Percentiles rank a stretch among this genome's conserved stretches.
Conservation (phyloP, 2,113 vertebrate genomes). For the Tamias sibiricus region DNA sequence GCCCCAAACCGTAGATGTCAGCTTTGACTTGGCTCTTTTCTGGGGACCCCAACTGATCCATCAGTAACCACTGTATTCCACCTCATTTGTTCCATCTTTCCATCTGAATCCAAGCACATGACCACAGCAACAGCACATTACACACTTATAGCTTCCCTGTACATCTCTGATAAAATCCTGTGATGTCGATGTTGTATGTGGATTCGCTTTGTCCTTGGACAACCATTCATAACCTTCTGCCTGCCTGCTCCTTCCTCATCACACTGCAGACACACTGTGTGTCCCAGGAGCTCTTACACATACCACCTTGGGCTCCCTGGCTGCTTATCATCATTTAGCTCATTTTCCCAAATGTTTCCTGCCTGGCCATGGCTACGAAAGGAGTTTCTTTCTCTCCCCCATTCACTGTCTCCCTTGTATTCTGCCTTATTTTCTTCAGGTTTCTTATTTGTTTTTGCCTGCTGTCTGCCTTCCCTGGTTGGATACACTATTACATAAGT, state of each 20-base stretch:
- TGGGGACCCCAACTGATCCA: neutral
- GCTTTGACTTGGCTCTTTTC: neutral
- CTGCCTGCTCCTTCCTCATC: neutral
- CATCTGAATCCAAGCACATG: neutral
- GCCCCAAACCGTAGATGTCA: neutral
- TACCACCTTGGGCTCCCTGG: rapidly evolving
- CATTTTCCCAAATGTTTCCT: neutral
- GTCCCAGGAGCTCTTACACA: rapidly evolving
- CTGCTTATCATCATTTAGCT: neutral
- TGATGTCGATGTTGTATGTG: rapidly evolving
- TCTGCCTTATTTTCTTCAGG: neutral
- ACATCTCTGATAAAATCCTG: neutral
- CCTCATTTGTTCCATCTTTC: too few relatives aligned
- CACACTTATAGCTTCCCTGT: neutral
- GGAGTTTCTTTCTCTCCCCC: neutral
- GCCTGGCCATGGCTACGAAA: rapidly evolving
- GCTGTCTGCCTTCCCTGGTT: neutral
- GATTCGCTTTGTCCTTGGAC: rapidly evolving
- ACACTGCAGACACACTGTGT: rapidly evolving
- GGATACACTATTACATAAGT: neutral
- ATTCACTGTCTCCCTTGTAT: neutral
- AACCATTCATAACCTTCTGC: rapidly evolving
- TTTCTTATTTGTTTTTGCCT: neutral
- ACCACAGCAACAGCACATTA: rapidly evolving
- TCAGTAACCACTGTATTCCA: neutral